Base-by-base conservation (phyloP, 1,140 invertebrate species). In the Drosophila albomicans region DNA sequence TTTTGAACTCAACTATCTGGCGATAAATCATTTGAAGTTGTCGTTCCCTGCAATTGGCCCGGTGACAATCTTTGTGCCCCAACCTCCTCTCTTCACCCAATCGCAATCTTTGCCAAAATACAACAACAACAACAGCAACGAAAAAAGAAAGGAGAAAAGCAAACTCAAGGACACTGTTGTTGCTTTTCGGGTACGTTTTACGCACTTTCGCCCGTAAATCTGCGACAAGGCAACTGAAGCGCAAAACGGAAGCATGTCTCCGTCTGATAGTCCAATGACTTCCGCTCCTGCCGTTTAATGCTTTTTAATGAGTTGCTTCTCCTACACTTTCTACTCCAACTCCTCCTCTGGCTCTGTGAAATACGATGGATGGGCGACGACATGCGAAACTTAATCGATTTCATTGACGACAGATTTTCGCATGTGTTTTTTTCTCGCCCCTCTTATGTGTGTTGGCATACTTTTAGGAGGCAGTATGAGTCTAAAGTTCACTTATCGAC, bases 1-100 rank as follows among this genome's bases (percentile, higher is more conserved):
- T 89, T 89, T 88, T 89, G 81, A 88, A 88, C 85, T 88, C 81
- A 88, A 88, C 85, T 88, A 88, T 88, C 85, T 88, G 78, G 81
- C 85, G 81, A 88, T 88, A 88, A 88, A 88, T 88, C 85, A 88
- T 88, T 88, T 90, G 85, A 88, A 88, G 85, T 88, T 86, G 75
- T 78, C 75, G 63, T 66, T 75, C 66, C 43, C 41, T 65, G 76
- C 84, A 87, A 88, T 89, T 89, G 84, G 85, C 85, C 81, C 75
- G 86, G 85, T 89, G 85, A 88, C 86, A 88, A 89, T 88, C 84
- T 87, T 75, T 64, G 58, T 46, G 32, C 61, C 25, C 49, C 41
- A 43, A 10, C 57, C 28, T 52, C 57, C 57, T 15, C 35, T 10
- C 35, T 8, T 10, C 7, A 38, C 35, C 8, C 35, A 38, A 38